Percentiles rank a stretch among this genome's conserved stretches.
Conservation (phyloP, 2,888 invertebrate species). For the Phlogophora meticulosa region DNA sequence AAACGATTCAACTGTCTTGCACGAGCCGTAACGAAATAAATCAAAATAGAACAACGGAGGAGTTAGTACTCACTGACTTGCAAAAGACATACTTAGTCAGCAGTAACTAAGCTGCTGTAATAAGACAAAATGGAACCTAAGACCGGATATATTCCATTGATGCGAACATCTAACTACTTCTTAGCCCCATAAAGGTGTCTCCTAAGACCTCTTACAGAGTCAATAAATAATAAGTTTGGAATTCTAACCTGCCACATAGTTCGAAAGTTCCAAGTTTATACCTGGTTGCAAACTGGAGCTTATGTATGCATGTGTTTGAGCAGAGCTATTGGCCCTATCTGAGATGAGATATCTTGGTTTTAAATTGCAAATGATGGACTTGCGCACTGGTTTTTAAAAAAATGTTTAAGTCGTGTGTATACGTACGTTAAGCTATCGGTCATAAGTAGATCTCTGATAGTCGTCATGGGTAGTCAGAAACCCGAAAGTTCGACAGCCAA, state of each 20-base stretch:
- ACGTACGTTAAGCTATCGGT: too few relatives aligned
- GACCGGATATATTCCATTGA: slow-evolving; percentile 25
- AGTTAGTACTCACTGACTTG: neutral
- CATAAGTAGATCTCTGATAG: too few relatives aligned
- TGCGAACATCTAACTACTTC: slow-evolving; percentile 6
- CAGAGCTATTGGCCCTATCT: slow-evolving; percentile 1
- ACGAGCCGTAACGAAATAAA: too few relatives aligned
- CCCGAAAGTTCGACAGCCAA: too few relatives aligned
- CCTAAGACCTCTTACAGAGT: slow-evolving; percentile 20
- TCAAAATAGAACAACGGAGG: too few relatives aligned
- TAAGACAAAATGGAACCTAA: neutral
- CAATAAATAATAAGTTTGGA: slow-evolving; percentile 45
- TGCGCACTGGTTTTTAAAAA: neutral
- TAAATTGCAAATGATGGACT: slow-evolving; percentile 1
- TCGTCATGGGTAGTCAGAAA: too few relatives aligned
- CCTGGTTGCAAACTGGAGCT: slow-evolving; percentile 21
- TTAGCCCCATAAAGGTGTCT: slow-evolving; percentile 36
- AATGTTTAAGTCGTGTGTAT: too few relatives aligned
- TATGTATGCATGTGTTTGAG: neutral
- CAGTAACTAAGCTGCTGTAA: neutral
- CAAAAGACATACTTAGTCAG: neutral
- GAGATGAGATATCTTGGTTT: slow-evolving; percentile 21
- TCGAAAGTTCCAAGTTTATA: slow-evolving; percentile 33
- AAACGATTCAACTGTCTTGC: too few relatives aligned
- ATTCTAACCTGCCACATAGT: slow-evolving; percentile 24